Evolutionary conservation across 2,797 vertebrate species (phyloP).

Genomic region (Malurus splendens): DNA sequence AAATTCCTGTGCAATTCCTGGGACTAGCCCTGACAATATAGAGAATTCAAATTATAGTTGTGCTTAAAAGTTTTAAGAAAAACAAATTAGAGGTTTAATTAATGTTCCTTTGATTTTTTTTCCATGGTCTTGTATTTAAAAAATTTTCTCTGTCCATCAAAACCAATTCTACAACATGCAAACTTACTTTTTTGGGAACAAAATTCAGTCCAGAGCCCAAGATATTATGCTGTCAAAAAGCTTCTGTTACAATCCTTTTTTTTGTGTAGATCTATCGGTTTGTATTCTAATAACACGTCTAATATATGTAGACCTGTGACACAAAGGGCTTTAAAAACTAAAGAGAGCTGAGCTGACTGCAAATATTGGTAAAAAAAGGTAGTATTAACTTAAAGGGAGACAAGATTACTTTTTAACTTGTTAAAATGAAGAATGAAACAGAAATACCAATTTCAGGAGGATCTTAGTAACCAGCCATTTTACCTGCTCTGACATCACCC

Average conservation of each 20-base stretch:
- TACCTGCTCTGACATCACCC: background rate
- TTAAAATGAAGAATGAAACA: background rate
- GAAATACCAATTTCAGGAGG: background rate
- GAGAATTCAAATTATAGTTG: background rate
- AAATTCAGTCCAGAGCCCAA: background rate
- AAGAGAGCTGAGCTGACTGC: background rate
- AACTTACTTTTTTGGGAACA: background rate
- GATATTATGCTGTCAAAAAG: background rate
- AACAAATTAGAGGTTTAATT: background rate
- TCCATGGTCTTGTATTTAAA: background rate
- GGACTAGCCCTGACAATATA: background rate
- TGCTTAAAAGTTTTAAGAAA: background rate
- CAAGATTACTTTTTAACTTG: background rate
- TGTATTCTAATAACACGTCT: background rate
- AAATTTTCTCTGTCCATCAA: background rate
- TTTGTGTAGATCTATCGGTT: background rate
- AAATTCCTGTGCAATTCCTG: background rate
- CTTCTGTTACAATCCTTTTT: background rate
- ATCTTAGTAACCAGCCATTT: background rate
- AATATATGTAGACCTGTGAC: background rate
- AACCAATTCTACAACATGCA: background rate
- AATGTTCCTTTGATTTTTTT: background rate
- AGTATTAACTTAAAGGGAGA: background rate
- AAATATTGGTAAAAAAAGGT: background rate
- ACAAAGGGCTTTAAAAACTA: background rate